A percentile compares a stretch with the other conserved stretches of the same genome.
phyloP scores from a whole-genome alignment of 2,888 invertebrate genomes.

The Dasysyrphus albostriatus region DNA sequence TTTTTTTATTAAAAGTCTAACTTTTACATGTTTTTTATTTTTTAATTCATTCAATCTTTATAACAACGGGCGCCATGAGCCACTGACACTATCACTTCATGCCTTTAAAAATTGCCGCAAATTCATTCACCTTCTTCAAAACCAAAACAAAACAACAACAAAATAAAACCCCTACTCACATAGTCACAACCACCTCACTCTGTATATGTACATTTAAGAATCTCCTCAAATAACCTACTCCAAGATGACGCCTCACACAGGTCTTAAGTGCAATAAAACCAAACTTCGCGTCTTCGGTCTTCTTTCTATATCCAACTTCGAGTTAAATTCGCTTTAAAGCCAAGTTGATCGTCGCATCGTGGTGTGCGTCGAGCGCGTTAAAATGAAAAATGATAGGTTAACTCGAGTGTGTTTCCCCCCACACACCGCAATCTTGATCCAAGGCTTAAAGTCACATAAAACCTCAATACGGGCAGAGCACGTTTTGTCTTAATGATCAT shows the following conservation, averaged over 20 bases:
- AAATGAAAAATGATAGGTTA: constrained; percentile 74
- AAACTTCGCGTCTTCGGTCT: neutral
- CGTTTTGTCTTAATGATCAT: constrained; percentile 68
- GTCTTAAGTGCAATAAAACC: constrained; percentile 32
- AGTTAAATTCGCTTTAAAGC: constrained; percentile 33
- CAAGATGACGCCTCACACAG: constrained; percentile 26
- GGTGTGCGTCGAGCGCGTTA: constrained; percentile 54
- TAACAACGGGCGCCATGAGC: constrained; percentile 29
- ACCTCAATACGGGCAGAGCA: constrained; percentile 23
- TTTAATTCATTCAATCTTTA: too few relatives aligned
- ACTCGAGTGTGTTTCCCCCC: constrained; percentile 42
- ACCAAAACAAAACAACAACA: constrained; percentile 19
- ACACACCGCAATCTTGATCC: constrained; percentile 52
- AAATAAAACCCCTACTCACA: constrained; percentile 9
- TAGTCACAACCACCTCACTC: neutral
- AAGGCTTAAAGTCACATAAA: constrained; percentile 32
- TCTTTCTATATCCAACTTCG: constrained; percentile 35
- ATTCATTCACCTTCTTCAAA: constrained; percentile 60
- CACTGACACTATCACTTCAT: constrained; percentile 53
- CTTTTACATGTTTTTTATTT: too few relatives aligned
- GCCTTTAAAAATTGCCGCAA: constrained; percentile 38
- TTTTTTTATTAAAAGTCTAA: too few relatives aligned
- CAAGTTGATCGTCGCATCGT: constrained; percentile 3
- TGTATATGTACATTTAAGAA: constrained; percentile 19
- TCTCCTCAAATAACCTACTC: constrained; percentile 7